Evolutionary conservation across 1,140 invertebrate species (phyloP), one percentile per base, ranked within the genome.

Genomic region (Helicoverpa zea): DNA sequence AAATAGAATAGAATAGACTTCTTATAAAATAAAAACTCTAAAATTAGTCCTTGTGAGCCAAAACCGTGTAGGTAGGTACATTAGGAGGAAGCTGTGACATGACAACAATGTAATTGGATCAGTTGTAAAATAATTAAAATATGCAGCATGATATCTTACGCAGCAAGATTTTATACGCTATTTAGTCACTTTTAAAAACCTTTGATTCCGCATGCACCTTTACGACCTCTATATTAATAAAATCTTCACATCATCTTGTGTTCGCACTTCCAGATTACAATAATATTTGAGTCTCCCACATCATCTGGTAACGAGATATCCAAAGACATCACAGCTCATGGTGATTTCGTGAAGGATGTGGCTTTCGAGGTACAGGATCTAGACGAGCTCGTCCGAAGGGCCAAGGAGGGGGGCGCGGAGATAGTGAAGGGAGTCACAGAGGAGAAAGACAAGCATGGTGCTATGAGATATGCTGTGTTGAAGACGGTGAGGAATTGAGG

Each of bases 331-430:
- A 95, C 97, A 16, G 96, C 96, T 76, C 99, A 99, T 89, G 99
- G 99, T 4, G 99, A 99, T 95, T 99, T 98, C 64, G 99, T 99
- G 1, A 99, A 99, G 89, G 99, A 99, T 91, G 96, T 99, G 56
- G 98, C 99, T 2, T 99, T 99, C 90, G 96, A 96, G 82, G 99
- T 99, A 0, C 97, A 99, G 90, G 97, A 99, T 91, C 95, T 99
- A 61, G 97, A 99, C 77, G 96, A 96, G 13, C 98, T 99, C 72
- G 95, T 98, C 1, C 91, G 96, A 96, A 95, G 96, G 84, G 98
- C 98, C 0, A 97, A 97, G 89, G 94, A 97, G 83, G 96, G 96
- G 74, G 99, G 99, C 2, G 99, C 98, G 0, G 96, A 96, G 88
- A 95, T 99, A 59, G 96, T 99, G 0, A 96, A 95, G 79, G 98